phyloP scores from a whole-genome alignment of 2,888 invertebrate species.

The Autographa pulchrina region DNA sequence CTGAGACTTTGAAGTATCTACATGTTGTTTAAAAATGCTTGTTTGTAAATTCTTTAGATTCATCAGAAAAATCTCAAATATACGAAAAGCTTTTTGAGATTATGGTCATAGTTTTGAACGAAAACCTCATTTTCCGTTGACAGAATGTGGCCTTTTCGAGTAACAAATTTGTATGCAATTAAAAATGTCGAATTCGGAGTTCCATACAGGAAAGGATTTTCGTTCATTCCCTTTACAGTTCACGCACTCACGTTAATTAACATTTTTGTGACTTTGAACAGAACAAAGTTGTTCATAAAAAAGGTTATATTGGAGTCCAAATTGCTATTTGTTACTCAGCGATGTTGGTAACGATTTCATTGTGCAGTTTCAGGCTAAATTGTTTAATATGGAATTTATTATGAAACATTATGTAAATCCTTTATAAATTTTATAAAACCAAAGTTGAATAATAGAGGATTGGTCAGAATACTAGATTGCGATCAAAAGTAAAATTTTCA shows the following conservation, averaged over 20 bases:
- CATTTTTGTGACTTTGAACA: constrained; percentile 19
- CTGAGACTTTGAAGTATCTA: neutral
- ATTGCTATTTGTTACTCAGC: neutral
- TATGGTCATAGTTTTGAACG: too few relatives aligned
- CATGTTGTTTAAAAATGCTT: neutral
- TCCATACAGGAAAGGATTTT: constrained; percentile 13
- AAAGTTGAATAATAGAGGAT: too few relatives aligned
- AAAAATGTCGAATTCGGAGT: constrained; percentile 31
- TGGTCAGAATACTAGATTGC: too few relatives aligned
- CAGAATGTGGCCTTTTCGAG: constrained; percentile 8
- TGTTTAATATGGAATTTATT: too few relatives aligned
- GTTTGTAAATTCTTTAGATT: too few relatives aligned
- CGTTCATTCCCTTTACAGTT: constrained; percentile 24
- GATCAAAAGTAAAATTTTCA: too few relatives aligned
- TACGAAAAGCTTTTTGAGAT: too few relatives aligned
- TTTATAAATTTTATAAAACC: too few relatives aligned
- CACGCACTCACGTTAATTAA: constrained; percentile 19
- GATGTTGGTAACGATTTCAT: neutral
- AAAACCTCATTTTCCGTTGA: neutral
- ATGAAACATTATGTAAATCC: too few relatives aligned
- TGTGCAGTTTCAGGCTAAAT: too few relatives aligned
- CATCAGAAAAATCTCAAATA: too few relatives aligned
- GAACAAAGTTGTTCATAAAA: neutral
- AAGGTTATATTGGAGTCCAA: neutral
- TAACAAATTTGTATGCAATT: constrained; percentile 46